Evolutionary conservation across 2,113 vertebrate genomes (phyloP).

Genomic region (Xiphophorus hellerii): DNA sequence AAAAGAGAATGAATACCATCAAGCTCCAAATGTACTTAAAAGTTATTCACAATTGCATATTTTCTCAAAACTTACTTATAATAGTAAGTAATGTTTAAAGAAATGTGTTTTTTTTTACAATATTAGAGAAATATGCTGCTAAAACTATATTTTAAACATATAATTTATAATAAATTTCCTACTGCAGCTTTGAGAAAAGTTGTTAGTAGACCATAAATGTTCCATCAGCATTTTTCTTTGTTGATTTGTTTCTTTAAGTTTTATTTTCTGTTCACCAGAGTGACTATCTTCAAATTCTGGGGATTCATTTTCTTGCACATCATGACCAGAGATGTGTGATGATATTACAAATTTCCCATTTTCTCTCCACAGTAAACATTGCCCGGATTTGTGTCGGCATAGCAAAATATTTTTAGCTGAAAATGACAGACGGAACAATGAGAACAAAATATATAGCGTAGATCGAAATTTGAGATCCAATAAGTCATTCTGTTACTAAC

Average conservation of each 20-base stretch:
- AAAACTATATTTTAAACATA: no score
- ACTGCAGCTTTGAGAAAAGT: background rate
- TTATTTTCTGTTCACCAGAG: background rate
- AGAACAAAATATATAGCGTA: slow-evolving; percentile 14
- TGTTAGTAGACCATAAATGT: background rate
- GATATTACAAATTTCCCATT: background rate
- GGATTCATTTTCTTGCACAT: background rate
- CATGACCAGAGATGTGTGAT: background rate
- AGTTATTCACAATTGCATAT: no score
- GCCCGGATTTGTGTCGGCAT: slow-evolving; percentile 31
- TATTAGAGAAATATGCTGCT: no score
- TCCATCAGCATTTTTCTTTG: background rate
- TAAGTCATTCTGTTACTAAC: slow-evolving; percentile 17
- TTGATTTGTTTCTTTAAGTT: background rate
- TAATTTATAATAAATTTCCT: no score
- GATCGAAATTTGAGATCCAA: slow-evolving; percentile 30
- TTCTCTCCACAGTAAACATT: slow-evolving; percentile 42
- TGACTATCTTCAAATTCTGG: background rate
- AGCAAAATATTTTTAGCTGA: slow-evolving; percentile 19
- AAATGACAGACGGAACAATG: slow-evolving; percentile 19
- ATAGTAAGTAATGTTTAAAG: no score
- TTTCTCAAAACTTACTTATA: no score
- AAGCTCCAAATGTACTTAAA: no score
- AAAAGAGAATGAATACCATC: no score
- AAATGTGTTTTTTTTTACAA: no score